These are phyloP conservation scores for Rotaria macrura DNA, from an alignment of 2,888 invertebrate genomes.

Conservation along the genomic window DNA sequence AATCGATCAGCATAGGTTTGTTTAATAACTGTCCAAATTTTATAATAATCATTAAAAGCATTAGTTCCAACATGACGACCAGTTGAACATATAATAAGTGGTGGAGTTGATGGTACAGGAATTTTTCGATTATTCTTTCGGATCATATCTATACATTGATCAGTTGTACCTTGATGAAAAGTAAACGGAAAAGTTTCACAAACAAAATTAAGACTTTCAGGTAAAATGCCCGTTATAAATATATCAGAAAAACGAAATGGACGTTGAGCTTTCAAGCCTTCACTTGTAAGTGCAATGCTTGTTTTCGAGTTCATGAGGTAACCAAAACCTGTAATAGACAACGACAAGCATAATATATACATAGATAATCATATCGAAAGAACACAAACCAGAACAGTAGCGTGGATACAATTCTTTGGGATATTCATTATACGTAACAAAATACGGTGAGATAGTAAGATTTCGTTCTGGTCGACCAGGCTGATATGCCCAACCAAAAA, in stretches of 20 bases:
- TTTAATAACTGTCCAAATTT: neutral
- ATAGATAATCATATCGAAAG: neutral
- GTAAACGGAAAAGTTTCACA: neutral
- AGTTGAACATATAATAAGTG: neutral
- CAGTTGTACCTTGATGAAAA: neutral
- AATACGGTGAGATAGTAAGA: neutral
- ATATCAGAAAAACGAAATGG: conserved; percentile 21
- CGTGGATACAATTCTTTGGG: neutral
- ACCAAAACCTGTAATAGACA: neutral
- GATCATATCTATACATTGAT: neutral
- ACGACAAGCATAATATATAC: too few species aligned
- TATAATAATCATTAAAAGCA: neutral
- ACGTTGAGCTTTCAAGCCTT: neutral
- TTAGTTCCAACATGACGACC: neutral
- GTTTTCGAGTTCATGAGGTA: neutral
- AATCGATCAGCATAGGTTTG: neutral
- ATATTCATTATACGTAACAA: neutral
- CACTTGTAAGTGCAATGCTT: neutral
- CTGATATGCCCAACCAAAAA: neutral
- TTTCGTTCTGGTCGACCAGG: neutral
- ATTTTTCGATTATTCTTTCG: neutral
- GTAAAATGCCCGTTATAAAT: neutral
- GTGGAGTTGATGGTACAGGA: neutral
- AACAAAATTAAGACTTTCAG: neutral
- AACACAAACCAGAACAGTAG: neutral